Evolutionary conservation across 2,797 vertebrate species (phyloP), one percentile per base, ranked within the genome.

Genomic region (Alca torda): DNA sequence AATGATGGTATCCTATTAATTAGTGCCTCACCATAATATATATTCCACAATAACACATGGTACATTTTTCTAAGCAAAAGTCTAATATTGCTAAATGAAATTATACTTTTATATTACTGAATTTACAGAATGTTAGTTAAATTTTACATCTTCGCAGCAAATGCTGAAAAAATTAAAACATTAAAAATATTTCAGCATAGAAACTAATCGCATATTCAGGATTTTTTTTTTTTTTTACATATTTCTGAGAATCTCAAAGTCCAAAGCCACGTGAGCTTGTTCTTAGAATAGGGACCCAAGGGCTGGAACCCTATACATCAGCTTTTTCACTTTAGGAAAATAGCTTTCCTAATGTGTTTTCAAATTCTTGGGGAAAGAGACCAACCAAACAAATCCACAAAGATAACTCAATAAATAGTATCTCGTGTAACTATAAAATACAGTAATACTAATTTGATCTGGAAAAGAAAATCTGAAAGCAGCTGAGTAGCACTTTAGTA

Each of bases 41-140:
- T 69, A 87, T 86, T 92, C 70, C 73, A 68, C 70, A 77, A 18
- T 35, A 94, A 94, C 57, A 89, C 7, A 17, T 72, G 35, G 51
- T 75, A 88, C 21, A 19, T 51, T 92, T 91, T 95, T 50, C 90
- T 96, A 68, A 95, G 76, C 79, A 96, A 26, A 94, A 97, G 72
- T 92, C 72, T 91, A 94, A 90, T 75, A 73, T 48, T 79, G 43
- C 50, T 53, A 64, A 77, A 92, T 50, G 13, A 39, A 91, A 53
- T 20, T 37, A 7, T 77, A 50, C 9, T 64, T 95, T 93, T 63
- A 16, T 68, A 75, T 67, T 90, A 81, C 54, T 95, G 39, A 65
- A 73, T 91, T 95, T 69, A 84, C 79, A 95, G 35, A 75, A 65
- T 10, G 91, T 90, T 88, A 92, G 61, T 56, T 90, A 90, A 89